These are phyloP conservation scores for Crotophaga sulcirostris DNA, from an alignment of 2,113 vertebrate species.

Conservation along the genomic window DNA sequence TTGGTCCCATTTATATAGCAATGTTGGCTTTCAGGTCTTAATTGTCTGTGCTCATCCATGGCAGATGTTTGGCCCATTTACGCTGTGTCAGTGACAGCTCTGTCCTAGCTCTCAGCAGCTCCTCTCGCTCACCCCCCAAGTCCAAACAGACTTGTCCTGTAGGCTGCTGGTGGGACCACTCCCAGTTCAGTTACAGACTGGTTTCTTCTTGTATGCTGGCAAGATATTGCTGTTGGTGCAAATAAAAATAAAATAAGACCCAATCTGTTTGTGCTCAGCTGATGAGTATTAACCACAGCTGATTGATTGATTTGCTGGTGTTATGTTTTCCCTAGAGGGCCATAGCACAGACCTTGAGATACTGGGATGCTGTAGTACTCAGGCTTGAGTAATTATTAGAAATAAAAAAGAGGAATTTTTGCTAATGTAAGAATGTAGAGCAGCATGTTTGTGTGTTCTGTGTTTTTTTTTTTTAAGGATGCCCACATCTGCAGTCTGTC, in stretches of 20 bases:
- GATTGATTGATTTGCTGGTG: neutral
- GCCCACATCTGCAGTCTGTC: neutral
- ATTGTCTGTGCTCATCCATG: accelerated
- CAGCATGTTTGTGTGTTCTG: neutral
- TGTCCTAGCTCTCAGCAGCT: neutral
- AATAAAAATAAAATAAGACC: neutral
- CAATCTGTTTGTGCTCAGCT: neutral
- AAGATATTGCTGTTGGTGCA: neutral
- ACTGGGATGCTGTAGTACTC: neutral
- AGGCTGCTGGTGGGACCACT: neutral
- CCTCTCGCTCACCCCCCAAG: accelerated
- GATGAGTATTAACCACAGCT: neutral
- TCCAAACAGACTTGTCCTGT: neutral
- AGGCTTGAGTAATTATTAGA: neutral
- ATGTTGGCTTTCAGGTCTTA: neutral
- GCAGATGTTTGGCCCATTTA: neutral
- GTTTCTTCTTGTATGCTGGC: neutral
- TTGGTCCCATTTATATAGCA: accelerated
- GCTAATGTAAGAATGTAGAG: neutral
- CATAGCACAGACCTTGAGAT: neutral
- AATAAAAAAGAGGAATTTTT: neutral
- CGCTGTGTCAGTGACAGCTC: neutral
- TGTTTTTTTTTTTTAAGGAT: neutral
- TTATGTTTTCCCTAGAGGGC: neutral
- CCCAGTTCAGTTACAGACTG: neutral